Conservation (phyloP, 2,113 vertebrate species). For the Aix galericulata region DNA sequence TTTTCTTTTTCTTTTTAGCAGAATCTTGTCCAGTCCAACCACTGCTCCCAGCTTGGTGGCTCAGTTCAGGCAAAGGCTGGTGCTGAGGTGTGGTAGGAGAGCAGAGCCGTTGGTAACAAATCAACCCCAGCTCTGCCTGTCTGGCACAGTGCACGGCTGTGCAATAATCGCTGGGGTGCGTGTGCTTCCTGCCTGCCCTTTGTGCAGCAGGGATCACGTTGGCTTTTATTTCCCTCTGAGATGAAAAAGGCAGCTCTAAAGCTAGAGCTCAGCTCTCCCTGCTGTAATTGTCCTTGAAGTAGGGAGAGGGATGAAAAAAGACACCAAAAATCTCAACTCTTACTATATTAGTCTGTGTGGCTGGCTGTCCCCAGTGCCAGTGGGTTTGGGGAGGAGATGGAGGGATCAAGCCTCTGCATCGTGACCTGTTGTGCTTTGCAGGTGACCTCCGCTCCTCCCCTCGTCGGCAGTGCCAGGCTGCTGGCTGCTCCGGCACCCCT, state of each 20-base stretch:
- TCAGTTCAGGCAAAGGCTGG: background rate
- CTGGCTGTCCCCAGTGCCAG: accelerated
- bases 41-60: background rate
- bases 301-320: background rate
- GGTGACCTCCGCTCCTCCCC: conserved; percentile 22
- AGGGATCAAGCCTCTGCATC: background rate
- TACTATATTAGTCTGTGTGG: background rate
- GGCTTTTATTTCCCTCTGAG: background rate
- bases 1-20: background rate
- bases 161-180: background rate
- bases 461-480: background rate
- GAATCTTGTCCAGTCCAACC: background rate
- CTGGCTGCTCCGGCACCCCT: background rate
- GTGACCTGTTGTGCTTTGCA: conserved; percentile 4
- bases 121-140: background rate
- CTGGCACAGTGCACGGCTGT: background rate
- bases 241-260: background rate
- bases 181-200: background rate
- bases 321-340: background rate
- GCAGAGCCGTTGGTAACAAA: background rate
- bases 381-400: background rate
- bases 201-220: background rate
- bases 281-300: background rate
- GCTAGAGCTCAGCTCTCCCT: background rate
- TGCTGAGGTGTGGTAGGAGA: background rate